Evolutionary conservation across 2,113 vertebrate species (phyloP).

Genomic region (Anoplopoma fimbria): DNA sequence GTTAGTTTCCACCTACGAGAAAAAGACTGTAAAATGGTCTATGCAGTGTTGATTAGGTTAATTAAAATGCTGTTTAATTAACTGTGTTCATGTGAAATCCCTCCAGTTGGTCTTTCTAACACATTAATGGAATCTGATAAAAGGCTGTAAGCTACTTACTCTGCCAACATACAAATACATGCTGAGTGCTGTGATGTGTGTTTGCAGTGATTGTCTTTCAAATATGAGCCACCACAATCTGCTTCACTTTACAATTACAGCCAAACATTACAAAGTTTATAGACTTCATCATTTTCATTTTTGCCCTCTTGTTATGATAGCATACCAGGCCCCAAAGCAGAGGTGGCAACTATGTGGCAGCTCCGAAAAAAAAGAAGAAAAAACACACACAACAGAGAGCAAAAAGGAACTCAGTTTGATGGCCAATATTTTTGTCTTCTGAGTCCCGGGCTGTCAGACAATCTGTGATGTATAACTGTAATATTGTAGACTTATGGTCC

Average conservation of each 20-base stretch:
- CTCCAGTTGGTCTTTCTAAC: slow-evolving; percentile 18
- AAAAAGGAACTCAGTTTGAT: slow-evolving; percentile 6
- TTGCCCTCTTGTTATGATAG: slow-evolving; percentile 27
- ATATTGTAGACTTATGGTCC: not conserved
- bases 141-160: slow-evolving; percentile 29
- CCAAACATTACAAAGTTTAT: slow-evolving; percentile 7
- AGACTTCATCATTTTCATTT: slow-evolving; percentile 25
- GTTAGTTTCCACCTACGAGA: not conserved
- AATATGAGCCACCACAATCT: slow-evolving; percentile 12
- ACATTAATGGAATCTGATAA: slow-evolving; percentile 38
- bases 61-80: slow-evolving; percentile 39
- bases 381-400: slow-evolving; percentile 14
- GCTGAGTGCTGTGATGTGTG: not conserved
- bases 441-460: slow-evolving; percentile 1
- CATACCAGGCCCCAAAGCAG: slow-evolving; percentile 33
- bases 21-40: slow-evolving; percentile 1
- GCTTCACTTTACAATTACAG: not conserved
- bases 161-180: slow-evolving; percentile 16
- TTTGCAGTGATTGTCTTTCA: slow-evolving; percentile 14
- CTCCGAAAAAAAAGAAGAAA: too few relatives aligned
- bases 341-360: slow-evolving; percentile 17
- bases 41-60: slow-evolving; percentile 30
- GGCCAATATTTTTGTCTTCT: slow-evolving; percentile 4
- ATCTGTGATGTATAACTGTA: slow-evolving; percentile 7
- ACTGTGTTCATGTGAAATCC: slow-evolving; percentile 45